Evolutionary conservation across 2,113 vertebrate species (phyloP).

Genomic region (Emydura subglobosa): DNA sequence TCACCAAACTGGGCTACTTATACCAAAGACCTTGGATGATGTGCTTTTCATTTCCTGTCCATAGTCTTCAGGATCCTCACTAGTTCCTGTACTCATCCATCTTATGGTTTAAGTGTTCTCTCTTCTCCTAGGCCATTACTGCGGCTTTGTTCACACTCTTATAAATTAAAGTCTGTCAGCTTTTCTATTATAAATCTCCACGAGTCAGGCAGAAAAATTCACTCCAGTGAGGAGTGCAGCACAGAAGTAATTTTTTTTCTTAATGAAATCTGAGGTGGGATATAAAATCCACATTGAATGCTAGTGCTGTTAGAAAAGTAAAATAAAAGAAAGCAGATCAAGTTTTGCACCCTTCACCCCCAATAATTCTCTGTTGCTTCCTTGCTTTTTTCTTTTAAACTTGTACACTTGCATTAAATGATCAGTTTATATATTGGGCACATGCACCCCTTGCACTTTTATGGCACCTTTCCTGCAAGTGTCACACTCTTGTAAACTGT

Average conservation of each 20-base stretch:
- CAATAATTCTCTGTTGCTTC: rapidly evolving
- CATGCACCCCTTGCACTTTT: background rate
- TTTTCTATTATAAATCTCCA: background rate
- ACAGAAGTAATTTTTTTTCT: background rate
- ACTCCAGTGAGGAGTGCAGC: background rate
- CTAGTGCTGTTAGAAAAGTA: background rate
- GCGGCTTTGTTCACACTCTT: background rate
- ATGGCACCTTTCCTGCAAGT: background rate
- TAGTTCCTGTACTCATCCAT: background rate
- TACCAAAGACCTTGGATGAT: background rate
- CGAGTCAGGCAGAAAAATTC: constrained; percentile 16
- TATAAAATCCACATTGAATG: background rate
- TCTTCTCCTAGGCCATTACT: background rate
- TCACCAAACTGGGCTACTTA: background rate
- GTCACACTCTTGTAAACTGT: background rate
- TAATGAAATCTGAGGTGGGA: background rate
- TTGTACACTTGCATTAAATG: rapidly evolving
- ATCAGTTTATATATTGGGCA: background rate
- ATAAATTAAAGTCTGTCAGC: background rate
- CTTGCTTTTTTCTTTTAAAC: background rate
- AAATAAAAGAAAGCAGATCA: background rate
- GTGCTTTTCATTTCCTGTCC: background rate
- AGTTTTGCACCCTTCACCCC: background rate
- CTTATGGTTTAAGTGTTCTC: background rate
- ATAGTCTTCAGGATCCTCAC: background rate